These are phyloP conservation scores for Papilio elwesi DNA, from an alignment of 2,888 invertebrate species.

Conservation along the genomic window DNA sequence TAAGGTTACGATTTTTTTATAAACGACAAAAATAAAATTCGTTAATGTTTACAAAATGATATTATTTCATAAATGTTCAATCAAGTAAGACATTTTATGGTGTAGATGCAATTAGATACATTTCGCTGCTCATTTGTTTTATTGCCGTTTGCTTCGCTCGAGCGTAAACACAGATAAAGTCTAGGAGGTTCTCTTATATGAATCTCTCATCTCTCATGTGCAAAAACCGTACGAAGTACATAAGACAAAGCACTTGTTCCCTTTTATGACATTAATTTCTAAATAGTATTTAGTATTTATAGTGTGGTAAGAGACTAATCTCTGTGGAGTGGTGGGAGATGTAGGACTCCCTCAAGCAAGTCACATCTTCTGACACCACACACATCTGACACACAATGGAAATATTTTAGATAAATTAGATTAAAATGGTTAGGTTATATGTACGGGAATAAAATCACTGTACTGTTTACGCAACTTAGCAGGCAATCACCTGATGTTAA, in stretches of 20 bases:
- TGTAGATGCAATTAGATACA: slow-evolving; percentile 36
- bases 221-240: not conserved
- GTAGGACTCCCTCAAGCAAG: too few species aligned
- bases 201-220: slow-evolving; percentile 10
- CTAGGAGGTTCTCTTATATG: slow-evolving; percentile 41
- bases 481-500: too few species aligned
- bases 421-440: too few species aligned
- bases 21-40: not conserved
- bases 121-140: slow-evolving; percentile 39
- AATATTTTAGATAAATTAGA: too few species aligned
- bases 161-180: slow-evolving; percentile 81
- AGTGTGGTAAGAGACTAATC: too few species aligned
- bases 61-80: slow-evolving; percentile 22
- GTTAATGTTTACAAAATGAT: slow-evolving; percentile 3
- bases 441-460: too few species aligned
- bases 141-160: slow-evolving; percentile 51
- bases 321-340: too few species aligned
- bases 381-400: too few species aligned
- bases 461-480: too few species aligned
- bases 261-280: not conserved
- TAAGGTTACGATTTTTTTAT: too few species aligned
- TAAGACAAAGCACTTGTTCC: not conserved
- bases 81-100: slow-evolving; percentile 23
- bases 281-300: too few species aligned
- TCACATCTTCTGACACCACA: too few species aligned